phyloP scores from a whole-genome alignment of 2,888 invertebrate species.

The Agapostemon virescens region DNA sequence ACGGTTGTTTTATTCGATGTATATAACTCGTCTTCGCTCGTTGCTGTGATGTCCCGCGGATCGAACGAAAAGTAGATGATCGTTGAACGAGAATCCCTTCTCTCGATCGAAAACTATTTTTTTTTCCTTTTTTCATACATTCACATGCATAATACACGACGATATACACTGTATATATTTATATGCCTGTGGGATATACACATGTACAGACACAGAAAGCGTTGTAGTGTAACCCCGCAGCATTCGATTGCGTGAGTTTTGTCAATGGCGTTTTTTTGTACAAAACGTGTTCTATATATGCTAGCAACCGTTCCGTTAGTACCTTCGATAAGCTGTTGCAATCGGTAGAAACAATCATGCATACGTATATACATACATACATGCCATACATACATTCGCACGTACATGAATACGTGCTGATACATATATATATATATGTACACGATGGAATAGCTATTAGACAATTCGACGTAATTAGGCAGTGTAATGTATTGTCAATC shows the following conservation, averaged over 20 bases:
- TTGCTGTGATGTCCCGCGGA: background rate
- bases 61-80: constrained; percentile 13
- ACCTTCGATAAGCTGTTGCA: constrained; percentile 3
- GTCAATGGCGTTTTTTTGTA: constrained; percentile 17
- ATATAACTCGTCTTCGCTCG: constrained; percentile 19
- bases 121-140: background rate
- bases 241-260: constrained; percentile 20
- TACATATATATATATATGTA: background rate
- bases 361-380: too few species aligned
- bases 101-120: background rate
- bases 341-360: background rate
- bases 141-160: background rate
- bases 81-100: constrained; percentile 11
- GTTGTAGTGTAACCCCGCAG: background rate
- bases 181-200: constrained; percentile 25
- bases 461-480: background rate
- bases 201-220: constrained; percentile 8
- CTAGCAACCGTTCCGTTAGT: background rate
- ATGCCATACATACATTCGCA: too few species aligned
- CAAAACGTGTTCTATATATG: constrained; percentile 9
- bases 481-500: background rate
- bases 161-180: background rate
- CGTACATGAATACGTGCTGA: too few species aligned
- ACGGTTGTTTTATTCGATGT: constrained; percentile 15
- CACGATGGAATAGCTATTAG: background rate